phyloP scores from a whole-genome alignment of 2,888 invertebrate genomes.

The Vanessa cardui region DNA sequence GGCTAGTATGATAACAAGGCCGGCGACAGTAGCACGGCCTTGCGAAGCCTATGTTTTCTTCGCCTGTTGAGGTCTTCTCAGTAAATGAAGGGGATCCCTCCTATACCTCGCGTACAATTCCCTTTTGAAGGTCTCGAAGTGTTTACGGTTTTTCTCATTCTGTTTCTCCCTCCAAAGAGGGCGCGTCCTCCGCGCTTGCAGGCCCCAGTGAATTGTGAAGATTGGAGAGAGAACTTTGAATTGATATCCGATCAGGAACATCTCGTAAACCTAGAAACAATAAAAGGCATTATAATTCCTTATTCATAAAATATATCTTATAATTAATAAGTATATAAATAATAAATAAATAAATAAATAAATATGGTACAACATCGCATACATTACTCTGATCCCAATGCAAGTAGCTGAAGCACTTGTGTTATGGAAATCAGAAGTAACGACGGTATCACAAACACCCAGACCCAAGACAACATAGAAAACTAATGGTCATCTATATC shows the following conservation, averaged over 20 bases:
- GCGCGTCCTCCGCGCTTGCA: slow-evolving; percentile 89
- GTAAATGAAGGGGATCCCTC: slow-evolving; percentile 84
- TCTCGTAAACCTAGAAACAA: slow-evolving; percentile 91
- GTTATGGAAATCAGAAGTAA: too few species aligned
- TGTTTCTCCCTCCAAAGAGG: slow-evolving; percentile 94
- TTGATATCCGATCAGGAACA: slow-evolving; percentile 94
- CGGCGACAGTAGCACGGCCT: slow-evolving; percentile 70
- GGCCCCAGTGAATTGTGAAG: slow-evolving; percentile 95
- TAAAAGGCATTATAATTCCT: neutral
- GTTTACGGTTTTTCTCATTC: slow-evolving; percentile 90
- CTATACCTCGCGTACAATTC: slow-evolving; percentile 90
- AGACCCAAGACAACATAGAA: too few species aligned
- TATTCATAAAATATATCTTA: too few species aligned
- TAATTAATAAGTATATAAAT: too few species aligned
- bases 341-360: too few species aligned
- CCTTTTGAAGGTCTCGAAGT: slow-evolving; percentile 91
- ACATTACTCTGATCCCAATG: too few species aligned
- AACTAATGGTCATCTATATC: too few species aligned
- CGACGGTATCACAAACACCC: too few species aligned
- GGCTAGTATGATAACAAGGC: slow-evolving; percentile 56
- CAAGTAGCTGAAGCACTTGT: too few species aligned
- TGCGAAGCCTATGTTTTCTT: slow-evolving; percentile 78
- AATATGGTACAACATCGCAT: too few species aligned
- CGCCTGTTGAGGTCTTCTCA: slow-evolving; percentile 60
- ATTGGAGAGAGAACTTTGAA: slow-evolving; percentile 94